A percentile compares a stretch with the other conserved stretches of the same genome.
Conservation (phyloP, 2,797 vertebrate genomes). For the Eutrigla gurnardus region DNA sequence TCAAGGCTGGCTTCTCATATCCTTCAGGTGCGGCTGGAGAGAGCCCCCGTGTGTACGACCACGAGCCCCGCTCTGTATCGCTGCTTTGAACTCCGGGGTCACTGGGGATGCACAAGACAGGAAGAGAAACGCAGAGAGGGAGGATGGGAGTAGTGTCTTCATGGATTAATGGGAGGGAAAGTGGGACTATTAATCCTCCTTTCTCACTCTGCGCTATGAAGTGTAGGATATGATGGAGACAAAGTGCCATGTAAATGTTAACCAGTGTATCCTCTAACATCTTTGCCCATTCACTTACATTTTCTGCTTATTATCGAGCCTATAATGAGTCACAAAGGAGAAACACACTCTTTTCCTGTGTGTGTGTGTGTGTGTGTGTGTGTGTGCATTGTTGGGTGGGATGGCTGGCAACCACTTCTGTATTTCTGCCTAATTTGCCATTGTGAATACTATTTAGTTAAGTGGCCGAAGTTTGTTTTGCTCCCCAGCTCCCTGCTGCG, state of each 20-base stretch:
- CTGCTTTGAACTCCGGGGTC: slow-evolving; percentile 51
- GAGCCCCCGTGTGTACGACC: slow-evolving; percentile 55
- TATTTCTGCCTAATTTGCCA: slow-evolving; percentile 72
- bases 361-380: slow-evolving; percentile 37
- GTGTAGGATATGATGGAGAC: slow-evolving; percentile 66
- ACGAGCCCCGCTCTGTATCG: slow-evolving; percentile 39
- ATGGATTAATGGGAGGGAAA: slow-evolving; percentile 68
- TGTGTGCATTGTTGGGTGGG: slow-evolving; percentile 57
- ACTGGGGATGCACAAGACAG: slow-evolving; percentile 36
- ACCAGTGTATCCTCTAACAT: slow-evolving; percentile 66
- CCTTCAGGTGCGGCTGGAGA: slow-evolving; percentile 53
- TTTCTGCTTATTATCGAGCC: slow-evolving; percentile 73
- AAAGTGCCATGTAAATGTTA: slow-evolving; percentile 80
- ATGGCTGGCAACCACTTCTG: slow-evolving; percentile 53
- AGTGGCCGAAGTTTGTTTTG: slow-evolving; percentile 72
- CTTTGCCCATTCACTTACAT: slow-evolving; percentile 72
- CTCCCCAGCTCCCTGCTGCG: slow-evolving; percentile 69
- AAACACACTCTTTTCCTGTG: slow-evolving; percentile 28
- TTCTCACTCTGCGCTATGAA: slow-evolving; percentile 26
- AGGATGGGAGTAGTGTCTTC: slow-evolving; percentile 44
- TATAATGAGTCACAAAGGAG: slow-evolving; percentile 82
- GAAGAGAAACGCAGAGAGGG: slow-evolving; percentile 28
- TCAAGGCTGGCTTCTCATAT: slow-evolving; percentile 57
- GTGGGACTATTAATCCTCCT: slow-evolving; percentile 65
- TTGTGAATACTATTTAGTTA: slow-evolving; percentile 74